These are phyloP conservation scores for Dastarcus helophoroides DNA, from an alignment of 2,888 invertebrate genomes.

Conservation along the genomic window DNA sequence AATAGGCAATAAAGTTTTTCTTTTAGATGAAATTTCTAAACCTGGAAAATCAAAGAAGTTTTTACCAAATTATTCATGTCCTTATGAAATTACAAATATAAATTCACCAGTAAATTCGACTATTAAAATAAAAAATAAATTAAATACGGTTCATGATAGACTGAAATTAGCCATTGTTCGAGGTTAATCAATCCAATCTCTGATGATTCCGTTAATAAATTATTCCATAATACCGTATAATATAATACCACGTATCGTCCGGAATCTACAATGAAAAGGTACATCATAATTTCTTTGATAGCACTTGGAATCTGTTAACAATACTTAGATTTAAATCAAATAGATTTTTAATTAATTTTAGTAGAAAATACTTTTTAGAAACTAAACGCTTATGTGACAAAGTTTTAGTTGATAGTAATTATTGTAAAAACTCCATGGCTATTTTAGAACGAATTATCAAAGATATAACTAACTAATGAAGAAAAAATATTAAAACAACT, in stretches of 20 bases:
- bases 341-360: conserved; percentile 1
- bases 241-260: neutral
- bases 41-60: conserved; percentile 10
- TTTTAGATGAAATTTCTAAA: conserved; percentile 10
- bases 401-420: neutral
- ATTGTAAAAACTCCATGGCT: neutral
- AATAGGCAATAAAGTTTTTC: conserved; percentile 13
- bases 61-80: conserved; percentile 11
- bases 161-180: conserved; percentile 1
- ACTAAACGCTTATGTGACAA: neutral
- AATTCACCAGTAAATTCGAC: conserved; percentile 11
- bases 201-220: too few species aligned
- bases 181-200: too few species aligned
- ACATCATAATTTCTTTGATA: conserved; percentile 1
- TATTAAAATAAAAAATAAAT: conserved; percentile 9
- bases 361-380: conserved; percentile 1
- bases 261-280: conserved; percentile 1
- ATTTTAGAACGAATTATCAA: conserved; percentile 1
- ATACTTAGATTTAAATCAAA: conserved; percentile 1
- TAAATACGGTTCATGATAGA: neutral
- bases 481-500: conserved; percentile 6
- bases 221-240: neutral
- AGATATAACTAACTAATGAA: conserved; percentile 6
- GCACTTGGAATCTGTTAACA: conserved; percentile 1
- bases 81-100: conserved; percentile 13